A percentile compares a stretch with the other conserved stretches of the same genome.
Conservation (phyloP, 2,888 invertebrate species). For the Strigamia transsilvanica region DNA sequence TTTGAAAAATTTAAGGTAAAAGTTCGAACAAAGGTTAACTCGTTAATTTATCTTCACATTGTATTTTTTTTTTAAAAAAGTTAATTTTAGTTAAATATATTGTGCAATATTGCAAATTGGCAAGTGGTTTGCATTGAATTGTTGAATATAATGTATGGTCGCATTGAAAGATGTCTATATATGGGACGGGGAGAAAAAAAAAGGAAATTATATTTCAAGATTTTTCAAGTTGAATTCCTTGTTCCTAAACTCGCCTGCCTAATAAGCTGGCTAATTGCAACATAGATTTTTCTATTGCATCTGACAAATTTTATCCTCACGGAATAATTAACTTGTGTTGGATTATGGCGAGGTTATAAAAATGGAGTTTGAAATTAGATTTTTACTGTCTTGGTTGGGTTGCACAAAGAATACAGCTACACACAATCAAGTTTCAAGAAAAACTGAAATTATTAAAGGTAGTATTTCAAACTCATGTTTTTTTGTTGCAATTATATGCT, state of each 20-base stretch:
- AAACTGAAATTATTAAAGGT: neutral
- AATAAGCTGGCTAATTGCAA: conserved; percentile 20
- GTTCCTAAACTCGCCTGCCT: conserved; percentile 37
- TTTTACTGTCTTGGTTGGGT: neutral
- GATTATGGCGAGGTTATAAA: conserved; percentile 20
- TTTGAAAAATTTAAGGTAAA: conserved; percentile 21
- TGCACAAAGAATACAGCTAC: too few relatives aligned
- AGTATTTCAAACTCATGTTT: neutral
- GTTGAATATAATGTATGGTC: conserved; percentile 15
- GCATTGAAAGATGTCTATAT: conserved; percentile 35
- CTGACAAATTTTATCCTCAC: neutral
- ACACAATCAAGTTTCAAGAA: neutral
- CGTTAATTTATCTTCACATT: neutral
- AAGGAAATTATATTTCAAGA: conserved; percentile 42
- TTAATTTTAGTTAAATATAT: conserved; percentile 9
- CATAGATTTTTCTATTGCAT: neutral
- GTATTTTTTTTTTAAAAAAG: neutral
- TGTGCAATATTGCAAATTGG: conserved; percentile 33
- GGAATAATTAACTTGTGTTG: conserved; percentile 13
- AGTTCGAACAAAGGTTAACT: conserved; percentile 12
- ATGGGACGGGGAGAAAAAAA: conserved; percentile 13
- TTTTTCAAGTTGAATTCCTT: conserved; percentile 47
- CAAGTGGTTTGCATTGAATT: conserved; percentile 28
- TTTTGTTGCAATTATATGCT: neutral
- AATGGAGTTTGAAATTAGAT: too few relatives aligned